Percentiles rank a stretch among this genome's conserved stretches.
Conservation (phyloP, 1,140 invertebrate genomes). For the Battus philenor region DNA sequence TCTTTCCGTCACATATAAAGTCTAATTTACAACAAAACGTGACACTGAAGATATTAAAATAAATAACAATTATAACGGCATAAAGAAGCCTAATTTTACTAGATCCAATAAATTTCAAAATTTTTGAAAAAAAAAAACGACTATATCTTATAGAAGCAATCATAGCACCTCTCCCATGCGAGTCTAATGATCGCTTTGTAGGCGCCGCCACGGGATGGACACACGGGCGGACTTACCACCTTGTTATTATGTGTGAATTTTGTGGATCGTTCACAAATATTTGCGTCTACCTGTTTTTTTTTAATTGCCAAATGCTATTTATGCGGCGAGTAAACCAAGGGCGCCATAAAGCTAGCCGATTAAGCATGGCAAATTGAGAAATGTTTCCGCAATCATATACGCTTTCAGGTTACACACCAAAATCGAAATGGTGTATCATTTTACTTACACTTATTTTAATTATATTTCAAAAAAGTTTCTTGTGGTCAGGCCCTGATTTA, state of each 20-base stretch:
- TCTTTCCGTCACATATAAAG: too few species aligned
- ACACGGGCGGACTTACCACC: slow-evolving; percentile 38
- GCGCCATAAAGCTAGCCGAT: slow-evolving; percentile 49
- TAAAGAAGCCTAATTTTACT: slow-evolving; percentile 9
- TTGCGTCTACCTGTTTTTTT: slow-evolving; percentile 71
- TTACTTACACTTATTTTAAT: too few species aligned
- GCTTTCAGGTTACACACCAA: neutral
- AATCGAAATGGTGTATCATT: slow-evolving; percentile 5
- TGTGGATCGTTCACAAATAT: slow-evolving; percentile 75
- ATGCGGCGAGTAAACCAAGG: slow-evolving; percentile 60
- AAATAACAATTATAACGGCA: slow-evolving; percentile 7
- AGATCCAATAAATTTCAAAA: slow-evolving; percentile 11
- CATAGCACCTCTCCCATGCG: slow-evolving; percentile 41
- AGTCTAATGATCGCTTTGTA: slow-evolving; percentile 61
- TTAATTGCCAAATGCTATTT: slow-evolving; percentile 54
- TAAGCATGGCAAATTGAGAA: slow-evolving; percentile 47
- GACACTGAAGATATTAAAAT: neutral
- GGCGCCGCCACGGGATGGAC: slow-evolving; percentile 34
- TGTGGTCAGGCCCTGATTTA: too few species aligned
- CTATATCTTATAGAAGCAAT: slow-evolving; percentile 49
- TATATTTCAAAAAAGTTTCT: too few species aligned
- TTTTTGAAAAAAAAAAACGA: neutral
- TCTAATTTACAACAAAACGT: too few species aligned
- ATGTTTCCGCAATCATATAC: slow-evolving; percentile 6
- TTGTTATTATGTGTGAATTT: slow-evolving; percentile 74